phyloP scores from a whole-genome alignment of 2,888 invertebrate genomes.

The Ectropis crepuscularia region DNA sequence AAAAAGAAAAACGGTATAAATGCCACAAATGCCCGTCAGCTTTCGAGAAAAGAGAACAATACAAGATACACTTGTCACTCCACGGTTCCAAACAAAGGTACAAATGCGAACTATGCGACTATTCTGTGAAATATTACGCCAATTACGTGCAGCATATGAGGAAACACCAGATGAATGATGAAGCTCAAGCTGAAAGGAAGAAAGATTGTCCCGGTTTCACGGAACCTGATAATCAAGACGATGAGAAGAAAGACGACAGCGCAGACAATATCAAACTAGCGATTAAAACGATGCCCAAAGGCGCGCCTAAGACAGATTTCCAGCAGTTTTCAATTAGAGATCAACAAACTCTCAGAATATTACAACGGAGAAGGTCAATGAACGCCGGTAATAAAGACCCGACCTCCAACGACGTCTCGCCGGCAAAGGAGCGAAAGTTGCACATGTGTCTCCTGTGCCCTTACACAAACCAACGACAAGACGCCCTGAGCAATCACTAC shows the following conservation, averaged over 20 bases:
- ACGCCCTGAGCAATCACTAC: slow-evolving; percentile 90
- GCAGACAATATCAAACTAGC: slow-evolving; percentile 73
- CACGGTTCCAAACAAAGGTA: slow-evolving; percentile 94
- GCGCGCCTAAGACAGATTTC: slow-evolving; percentile 73
- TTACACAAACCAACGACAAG: slow-evolving; percentile 89
- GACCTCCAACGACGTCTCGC: slow-evolving; percentile 66
- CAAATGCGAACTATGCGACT: slow-evolving; percentile 93
- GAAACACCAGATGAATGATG: slow-evolving; percentile 90
- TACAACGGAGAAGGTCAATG: slow-evolving; percentile 82
- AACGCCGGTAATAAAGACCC: slow-evolving; percentile 67
- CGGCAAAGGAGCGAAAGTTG: slow-evolving; percentile 85
- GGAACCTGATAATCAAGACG: slow-evolving; percentile 58
- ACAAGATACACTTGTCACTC: slow-evolving; percentile 91
- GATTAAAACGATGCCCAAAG: slow-evolving; percentile 78
- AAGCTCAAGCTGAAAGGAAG: slow-evolving; percentile 86
- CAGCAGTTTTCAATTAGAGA: slow-evolving; percentile 86
- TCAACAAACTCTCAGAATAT: slow-evolving; percentile 85
- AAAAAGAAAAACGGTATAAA: slow-evolving; percentile 91
- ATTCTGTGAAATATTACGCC: slow-evolving; percentile 94
- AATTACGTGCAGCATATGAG: slow-evolving; percentile 93
- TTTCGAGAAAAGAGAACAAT: slow-evolving; percentile 93
- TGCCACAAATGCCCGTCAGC: slow-evolving; percentile 95
- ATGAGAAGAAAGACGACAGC: slow-evolving; percentile 58
- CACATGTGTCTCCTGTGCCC: slow-evolving; percentile 92
- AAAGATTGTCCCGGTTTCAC: slow-evolving; percentile 60